Evolutionary conservation across 2,113 vertebrate genomes (phyloP).

Genomic region (Carettochelys insculpta): DNA sequence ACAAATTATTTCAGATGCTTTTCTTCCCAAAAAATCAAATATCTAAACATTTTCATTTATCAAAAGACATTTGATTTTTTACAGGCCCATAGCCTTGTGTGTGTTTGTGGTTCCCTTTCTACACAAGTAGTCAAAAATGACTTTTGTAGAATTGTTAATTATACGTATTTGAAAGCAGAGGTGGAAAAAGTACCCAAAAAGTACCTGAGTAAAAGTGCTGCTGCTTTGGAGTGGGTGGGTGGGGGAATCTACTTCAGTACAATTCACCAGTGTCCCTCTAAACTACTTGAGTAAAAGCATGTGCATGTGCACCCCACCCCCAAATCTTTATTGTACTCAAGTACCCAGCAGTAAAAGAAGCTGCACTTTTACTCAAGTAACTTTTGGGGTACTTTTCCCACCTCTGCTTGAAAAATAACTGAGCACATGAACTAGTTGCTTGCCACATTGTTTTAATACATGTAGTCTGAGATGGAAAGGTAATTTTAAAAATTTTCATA

Average conservation of each 20-base stretch:
- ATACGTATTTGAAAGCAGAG: background rate
- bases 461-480: background rate
- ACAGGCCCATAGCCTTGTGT: background rate
- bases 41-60: background rate
- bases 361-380: too few relatives aligned
- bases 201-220: too few relatives aligned
- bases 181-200: too few relatives aligned
- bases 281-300: too few relatives aligned
- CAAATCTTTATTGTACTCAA: too few relatives aligned
- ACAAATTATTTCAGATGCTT: slow-evolving; percentile 20
- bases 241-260: too few relatives aligned
- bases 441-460: background rate
- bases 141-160: background rate
- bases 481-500: background rate
- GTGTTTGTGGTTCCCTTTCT: background rate
- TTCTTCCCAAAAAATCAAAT: background rate
- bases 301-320: too few relatives aligned
- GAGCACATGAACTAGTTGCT: background rate
- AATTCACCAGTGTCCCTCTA: too few relatives aligned
- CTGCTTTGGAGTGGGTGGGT: too few relatives aligned
- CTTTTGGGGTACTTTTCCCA: too few relatives aligned
- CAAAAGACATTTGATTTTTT: background rate
- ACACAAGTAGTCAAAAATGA: background rate
- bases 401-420: background rate
- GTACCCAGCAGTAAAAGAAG: too few relatives aligned